Conservation (phyloP, 2,888 invertebrate genomes). For the Corythucha ciliata region DNA sequence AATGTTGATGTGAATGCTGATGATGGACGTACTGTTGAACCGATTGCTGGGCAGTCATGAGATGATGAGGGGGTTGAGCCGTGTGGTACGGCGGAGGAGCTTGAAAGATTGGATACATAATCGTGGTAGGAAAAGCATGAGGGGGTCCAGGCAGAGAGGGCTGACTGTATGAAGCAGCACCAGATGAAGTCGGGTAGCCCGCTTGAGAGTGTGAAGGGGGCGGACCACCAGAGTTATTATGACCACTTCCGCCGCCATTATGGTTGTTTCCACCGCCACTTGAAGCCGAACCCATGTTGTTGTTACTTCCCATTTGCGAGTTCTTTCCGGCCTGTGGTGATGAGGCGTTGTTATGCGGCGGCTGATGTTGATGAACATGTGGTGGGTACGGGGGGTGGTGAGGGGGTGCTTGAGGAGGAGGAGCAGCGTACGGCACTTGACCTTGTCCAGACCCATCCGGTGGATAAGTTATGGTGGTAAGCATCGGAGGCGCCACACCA, state of each 20-base stretch:
- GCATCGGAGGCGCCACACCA: constrained; percentile 38
- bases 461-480: constrained; percentile 44
- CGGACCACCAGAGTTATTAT: constrained; percentile 26
- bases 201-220: too few relatives aligned
- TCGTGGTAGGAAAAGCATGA: constrained; percentile 44
- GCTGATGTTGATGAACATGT: constrained; percentile 31
- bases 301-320: constrained; percentile 38
- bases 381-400: constrained; percentile 20
- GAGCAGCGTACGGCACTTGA: constrained; percentile 48
- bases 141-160: constrained; percentile 41
- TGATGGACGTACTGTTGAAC: constrained; percentile 30
- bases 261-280: constrained; percentile 12
- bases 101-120: constrained; percentile 52
- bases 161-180: constrained; percentile 49
- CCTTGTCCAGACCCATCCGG: constrained; percentile 43
- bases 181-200: too few relatives aligned
- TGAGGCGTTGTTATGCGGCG: constrained; percentile 32
- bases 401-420: constrained; percentile 33
- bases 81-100: constrained; percentile 42
- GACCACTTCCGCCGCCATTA: constrained; percentile 15
- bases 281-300: constrained; percentile 36
- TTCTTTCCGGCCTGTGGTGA: constrained; percentile 40
- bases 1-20: constrained; percentile 29
- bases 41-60: constrained; percentile 38
- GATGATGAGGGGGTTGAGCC: constrained; percentile 43